These are phyloP conservation scores for Drosophila gunungcola DNA, from an alignment of 1,140 invertebrate genomes.

Conservation along the genomic window DNA sequence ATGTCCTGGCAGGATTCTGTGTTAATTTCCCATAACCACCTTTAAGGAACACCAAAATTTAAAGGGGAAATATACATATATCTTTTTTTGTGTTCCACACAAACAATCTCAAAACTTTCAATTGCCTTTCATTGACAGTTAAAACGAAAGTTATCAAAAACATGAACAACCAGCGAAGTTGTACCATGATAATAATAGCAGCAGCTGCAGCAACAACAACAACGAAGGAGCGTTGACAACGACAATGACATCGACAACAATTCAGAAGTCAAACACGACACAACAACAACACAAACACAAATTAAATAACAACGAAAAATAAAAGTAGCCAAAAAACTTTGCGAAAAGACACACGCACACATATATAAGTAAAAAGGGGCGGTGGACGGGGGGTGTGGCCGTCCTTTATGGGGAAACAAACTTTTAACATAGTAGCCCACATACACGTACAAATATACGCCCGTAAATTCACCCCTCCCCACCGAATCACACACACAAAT, in stretches of 20 bases:
- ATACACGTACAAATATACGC: conserved; percentile 45
- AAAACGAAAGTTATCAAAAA: conserved; percentile 65
- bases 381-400: conserved; percentile 39
- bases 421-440: conserved; percentile 79
- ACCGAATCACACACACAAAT: conserved; percentile 19
- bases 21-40: not conserved
- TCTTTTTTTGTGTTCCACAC: not conserved
- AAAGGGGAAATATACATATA: conserved; percentile 12
- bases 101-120: conserved; percentile 63
- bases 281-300: conserved; percentile 62
- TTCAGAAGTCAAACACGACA: conserved; percentile 51
- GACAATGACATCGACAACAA: conserved; percentile 33
- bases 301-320: conserved; percentile 69
- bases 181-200: conserved; percentile 24
- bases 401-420: conserved; percentile 51
- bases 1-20: conserved; percentile 25
- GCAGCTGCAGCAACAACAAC: conserved; percentile 28
- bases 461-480: conserved; percentile 7
- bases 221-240: conserved; percentile 20
- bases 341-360: conserved; percentile 33
- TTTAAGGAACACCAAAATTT: not conserved
- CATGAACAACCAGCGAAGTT: conserved; percentile 44
- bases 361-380: conserved; percentile 3
- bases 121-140: conserved; percentile 67
- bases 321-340: conserved; percentile 65